Evolutionary conservation across 1,140 invertebrate genomes (phyloP).

Genomic region (Bacillus rossius): DNA sequence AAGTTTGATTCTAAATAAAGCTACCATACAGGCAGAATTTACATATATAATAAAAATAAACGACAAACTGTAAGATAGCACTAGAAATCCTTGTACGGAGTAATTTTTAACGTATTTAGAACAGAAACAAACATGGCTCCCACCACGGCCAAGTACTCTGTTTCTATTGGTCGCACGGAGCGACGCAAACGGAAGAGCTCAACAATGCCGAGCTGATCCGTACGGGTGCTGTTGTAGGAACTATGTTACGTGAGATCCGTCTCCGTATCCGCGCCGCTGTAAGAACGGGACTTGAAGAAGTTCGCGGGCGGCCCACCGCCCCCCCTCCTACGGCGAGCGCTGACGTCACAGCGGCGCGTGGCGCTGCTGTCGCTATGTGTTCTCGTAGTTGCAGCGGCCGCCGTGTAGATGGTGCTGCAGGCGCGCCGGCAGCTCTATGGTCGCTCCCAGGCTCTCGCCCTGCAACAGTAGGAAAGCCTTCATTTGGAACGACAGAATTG

Average conservation of each 20-base stretch:
- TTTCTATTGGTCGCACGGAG: too few species aligned
- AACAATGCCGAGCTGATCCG: too few species aligned
- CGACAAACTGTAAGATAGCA: too few species aligned
- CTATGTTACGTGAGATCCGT: too few species aligned
- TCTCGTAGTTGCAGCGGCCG: slow-evolving; percentile 16
- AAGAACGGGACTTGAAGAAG: not conserved
- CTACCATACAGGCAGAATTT: too few species aligned
- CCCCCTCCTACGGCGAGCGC: not conserved
- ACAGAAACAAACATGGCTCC: too few species aligned
- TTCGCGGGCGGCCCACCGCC: too few species aligned
- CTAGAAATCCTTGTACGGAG: not conserved
- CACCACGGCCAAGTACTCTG: too few species aligned
- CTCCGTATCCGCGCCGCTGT: not conserved
- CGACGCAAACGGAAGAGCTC: too few species aligned
- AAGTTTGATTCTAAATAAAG: too few species aligned
- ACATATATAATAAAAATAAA: too few species aligned
- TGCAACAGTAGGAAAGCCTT: slow-evolving; percentile 26
- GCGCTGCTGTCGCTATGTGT: not conserved
- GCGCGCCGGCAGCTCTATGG: slow-evolving; percentile 42
- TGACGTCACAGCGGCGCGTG: not conserved
- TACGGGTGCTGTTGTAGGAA: not conserved
- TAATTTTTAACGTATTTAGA: too few species aligned
- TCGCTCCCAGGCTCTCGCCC: slow-evolving; percentile 41
- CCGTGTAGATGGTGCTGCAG: slow-evolving; percentile 39
- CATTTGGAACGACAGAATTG: slow-evolving; percentile 1